Conservation (phyloP, 2,113 vertebrate genomes). For the Anguilla japonica region DNA sequence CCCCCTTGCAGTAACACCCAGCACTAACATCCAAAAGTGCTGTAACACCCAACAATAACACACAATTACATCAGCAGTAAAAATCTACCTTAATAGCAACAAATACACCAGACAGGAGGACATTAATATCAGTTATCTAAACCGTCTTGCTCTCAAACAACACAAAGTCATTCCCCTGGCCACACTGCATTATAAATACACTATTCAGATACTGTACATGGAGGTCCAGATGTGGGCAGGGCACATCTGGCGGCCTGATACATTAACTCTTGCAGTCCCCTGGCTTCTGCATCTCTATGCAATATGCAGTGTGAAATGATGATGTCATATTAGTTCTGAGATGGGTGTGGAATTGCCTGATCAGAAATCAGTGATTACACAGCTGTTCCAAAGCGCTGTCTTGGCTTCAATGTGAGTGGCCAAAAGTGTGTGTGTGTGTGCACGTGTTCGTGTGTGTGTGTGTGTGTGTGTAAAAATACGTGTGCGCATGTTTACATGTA, state of each 20-base stretch:
- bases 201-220: not conserved
- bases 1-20: too few species aligned
- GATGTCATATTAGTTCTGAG: not conserved
- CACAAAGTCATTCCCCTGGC: not conserved
- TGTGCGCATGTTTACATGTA: not conserved
- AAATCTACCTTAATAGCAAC: not conserved
- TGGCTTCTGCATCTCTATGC: not conserved
- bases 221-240: not conserved
- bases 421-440: not conserved
- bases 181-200: constrained; percentile 1
- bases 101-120: not conserved
- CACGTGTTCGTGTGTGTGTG: not conserved
- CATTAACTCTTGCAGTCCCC: not conserved
- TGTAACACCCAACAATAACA: not conserved
- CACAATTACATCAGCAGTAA: not conserved
- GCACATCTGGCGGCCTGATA: not conserved
- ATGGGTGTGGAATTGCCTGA: not conserved
- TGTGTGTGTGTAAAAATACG: not conserved
- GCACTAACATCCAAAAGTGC: not conserved
- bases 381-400: not conserved
- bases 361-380: not conserved
- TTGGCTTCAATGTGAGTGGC: not conserved
- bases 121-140: not conserved
- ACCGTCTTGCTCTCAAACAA: not conserved
- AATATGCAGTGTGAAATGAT: not conserved